phyloP scores from a whole-genome alignment of 1,140 invertebrate genomes.

The Drosophila nebulosa region DNA sequence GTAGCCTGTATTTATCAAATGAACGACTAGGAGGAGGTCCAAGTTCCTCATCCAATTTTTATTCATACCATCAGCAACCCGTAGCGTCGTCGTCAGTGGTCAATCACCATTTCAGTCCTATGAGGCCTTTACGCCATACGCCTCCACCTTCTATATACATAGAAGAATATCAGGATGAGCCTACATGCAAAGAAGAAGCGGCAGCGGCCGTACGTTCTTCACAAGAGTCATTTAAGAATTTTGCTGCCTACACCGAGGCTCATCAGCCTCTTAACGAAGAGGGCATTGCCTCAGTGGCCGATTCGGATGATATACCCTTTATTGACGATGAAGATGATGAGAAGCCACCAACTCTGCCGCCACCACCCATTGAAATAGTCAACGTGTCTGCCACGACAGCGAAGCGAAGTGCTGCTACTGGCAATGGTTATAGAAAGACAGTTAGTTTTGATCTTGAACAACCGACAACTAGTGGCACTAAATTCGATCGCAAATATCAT shows the following conservation, averaged over 20 bases:
- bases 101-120: slow-evolving; percentile 55
- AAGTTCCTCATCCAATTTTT: slow-evolving; percentile 26
- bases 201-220: slow-evolving; percentile 25
- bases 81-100: slow-evolving; percentile 10
- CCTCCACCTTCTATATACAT: slow-evolving; percentile 79
- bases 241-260: slow-evolving; percentile 62
- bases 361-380: slow-evolving; percentile 24
- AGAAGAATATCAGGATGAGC: slow-evolving; percentile 76
- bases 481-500: slow-evolving; percentile 73
- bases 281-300: slow-evolving; percentile 69
- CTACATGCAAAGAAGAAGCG: slow-evolving; percentile 25
- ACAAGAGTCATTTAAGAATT: slow-evolving; percentile 69
- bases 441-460: slow-evolving; percentile 80
- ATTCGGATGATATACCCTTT: slow-evolving; percentile 75
- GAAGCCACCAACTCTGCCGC: slow-evolving; percentile 34
- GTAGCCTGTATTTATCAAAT: slow-evolving; percentile 66
- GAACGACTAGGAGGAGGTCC: slow-evolving; percentile 24
- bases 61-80: slow-evolving; percentile 4
- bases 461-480: slow-evolving; percentile 11
- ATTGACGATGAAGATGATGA: slow-evolving; percentile 77
- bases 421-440: slow-evolving; percentile 68
- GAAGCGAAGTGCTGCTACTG: slow-evolving; percentile 39
- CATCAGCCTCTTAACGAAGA: slow-evolving; percentile 80
- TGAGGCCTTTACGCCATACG: slow-evolving; percentile 57
- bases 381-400: neutral